Percentiles rank a stretch among this genome's conserved stretches.
Conservation (phyloP, 2,113 vertebrate genomes). For the Cricetomys ansorgei region DNA sequence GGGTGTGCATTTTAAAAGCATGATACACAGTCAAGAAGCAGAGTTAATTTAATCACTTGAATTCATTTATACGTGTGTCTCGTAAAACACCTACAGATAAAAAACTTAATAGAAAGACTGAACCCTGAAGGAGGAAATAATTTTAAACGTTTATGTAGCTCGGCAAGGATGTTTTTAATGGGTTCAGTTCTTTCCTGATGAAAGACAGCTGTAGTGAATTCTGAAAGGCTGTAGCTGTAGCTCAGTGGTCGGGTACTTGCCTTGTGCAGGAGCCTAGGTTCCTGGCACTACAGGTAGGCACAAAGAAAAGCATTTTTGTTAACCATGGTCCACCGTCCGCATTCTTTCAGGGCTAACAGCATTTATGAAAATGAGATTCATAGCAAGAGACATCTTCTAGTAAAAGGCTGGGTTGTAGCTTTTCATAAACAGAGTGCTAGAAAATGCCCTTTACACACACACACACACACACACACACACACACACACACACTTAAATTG, state of each 20-base stretch:
- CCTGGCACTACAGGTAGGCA: background rate
- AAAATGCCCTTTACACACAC: background rate
- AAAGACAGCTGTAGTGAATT: background rate
- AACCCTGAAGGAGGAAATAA: conserved; percentile 37
- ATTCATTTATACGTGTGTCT: conserved; percentile 33
- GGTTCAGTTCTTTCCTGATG: conserved; percentile 29
- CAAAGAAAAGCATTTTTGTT: background rate
- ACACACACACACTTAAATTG: background rate
- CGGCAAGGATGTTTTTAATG: conserved; percentile 43
- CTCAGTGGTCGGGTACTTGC: background rate
- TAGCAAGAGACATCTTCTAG: background rate
- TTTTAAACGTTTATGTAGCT: conserved; percentile 44
- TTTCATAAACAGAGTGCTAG: background rate
- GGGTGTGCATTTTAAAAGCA: conserved; percentile 2
- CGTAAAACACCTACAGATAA: conserved; percentile 11
- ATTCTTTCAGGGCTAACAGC: background rate
- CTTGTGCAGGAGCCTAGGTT: background rate
- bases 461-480: background rate
- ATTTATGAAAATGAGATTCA: conserved; percentile 6
- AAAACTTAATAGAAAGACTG: conserved; percentile 42
- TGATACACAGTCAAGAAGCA: conserved; percentile 27
- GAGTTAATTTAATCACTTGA: conserved; percentile 34
- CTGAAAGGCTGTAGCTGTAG: background rate
- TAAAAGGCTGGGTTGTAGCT: background rate
- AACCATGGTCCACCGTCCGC: background rate